Percentiles rank a stretch among this genome's conserved stretches.
Evolutionary conservation across 2,888 invertebrate genomes (phyloP).

Genomic region (Lordiphosa fenestrarum): DNA sequence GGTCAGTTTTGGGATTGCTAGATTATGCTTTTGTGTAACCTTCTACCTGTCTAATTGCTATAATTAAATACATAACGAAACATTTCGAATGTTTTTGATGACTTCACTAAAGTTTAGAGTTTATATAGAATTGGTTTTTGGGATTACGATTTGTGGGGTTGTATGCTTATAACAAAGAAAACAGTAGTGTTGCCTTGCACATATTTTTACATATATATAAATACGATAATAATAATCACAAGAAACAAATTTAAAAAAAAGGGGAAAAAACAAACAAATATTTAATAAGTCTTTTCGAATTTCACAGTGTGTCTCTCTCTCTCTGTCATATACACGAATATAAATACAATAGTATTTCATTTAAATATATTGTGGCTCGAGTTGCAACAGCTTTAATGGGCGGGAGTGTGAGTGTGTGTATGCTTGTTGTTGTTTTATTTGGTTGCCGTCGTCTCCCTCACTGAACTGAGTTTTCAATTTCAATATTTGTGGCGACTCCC

Average conservation of each 20-base stretch:
- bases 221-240: conserved; percentile 34
- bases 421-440: not conserved
- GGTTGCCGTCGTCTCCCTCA: not conserved
- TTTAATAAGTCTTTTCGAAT: conserved; percentile 77
- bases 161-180: conserved; percentile 36
- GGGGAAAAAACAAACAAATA: conserved; percentile 64
- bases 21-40: not conserved
- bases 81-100: conserved; percentile 36
- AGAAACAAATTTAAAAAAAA: conserved; percentile 44
- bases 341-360: conserved; percentile 36
- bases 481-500: not conserved
- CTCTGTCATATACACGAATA: conserved; percentile 47
- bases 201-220: conserved; percentile 16
- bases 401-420: conserved; percentile 18
- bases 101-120: conserved; percentile 14
- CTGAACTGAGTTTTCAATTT: conserved; percentile 2
- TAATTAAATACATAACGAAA: conserved; percentile 29
- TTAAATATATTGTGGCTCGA: conserved; percentile 6
- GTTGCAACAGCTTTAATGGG: conserved; percentile 5
- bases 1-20: too few relatives aligned
- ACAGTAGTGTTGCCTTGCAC: conserved; percentile 35
- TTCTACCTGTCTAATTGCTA: too few relatives aligned
- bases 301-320: conserved; percentile 75
- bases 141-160: too few relatives aligned
- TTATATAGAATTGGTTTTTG: conserved; percentile 9